Base-by-base conservation (phyloP, 2,888 invertebrate species). In the Melanargia galathea region DNA sequence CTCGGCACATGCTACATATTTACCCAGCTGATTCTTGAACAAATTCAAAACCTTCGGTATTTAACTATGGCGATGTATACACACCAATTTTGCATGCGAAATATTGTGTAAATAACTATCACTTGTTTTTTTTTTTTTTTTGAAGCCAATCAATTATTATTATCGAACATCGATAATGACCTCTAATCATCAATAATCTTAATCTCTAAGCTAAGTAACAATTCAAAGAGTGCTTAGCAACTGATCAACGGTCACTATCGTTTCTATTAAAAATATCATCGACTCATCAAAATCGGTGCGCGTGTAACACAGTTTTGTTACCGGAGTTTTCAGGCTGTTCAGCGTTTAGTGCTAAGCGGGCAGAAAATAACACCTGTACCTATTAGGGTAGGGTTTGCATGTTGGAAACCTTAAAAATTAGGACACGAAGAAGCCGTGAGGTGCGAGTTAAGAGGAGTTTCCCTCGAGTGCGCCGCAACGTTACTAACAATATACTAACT, bases 271-370 rank as follows among this genome's bases (percentile, higher is more conserved):
- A 52, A 20, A 35, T 35, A 52, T 5, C 20, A 52, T 18, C 18
- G 52, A 20, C 2, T 35, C 33, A 52, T 33, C 52, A 52, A 13
- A 8, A 13, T 1, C 2, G 20, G 1, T 6, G 20, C 52, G 33
- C 52, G 52, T 52, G 52, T 52, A 52, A 52, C 52, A 35, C 22
- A 35, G 52, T 33, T 51, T 52, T 20, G n/a, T n/a, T n/a, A 52
- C 35, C 35, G 35, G 20, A 5, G 18, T 33, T 52, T 35, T 18
- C 18, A 52, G 51, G 30, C 18, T 30, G 33, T 35, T 33, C 35
- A 13, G 5, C 7, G 13, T 1, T 35, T 35, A 10, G 5, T 52
- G 35, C 33, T 35, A 11, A 33, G 7, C 7, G 4, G 35, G 20
- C 52, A 13, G 13, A 35, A 52, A 20, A 20, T 33, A 18, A 20